Conservation (phyloP, 2,797 vertebrate species). For the Girardinus metallicus region DNA sequence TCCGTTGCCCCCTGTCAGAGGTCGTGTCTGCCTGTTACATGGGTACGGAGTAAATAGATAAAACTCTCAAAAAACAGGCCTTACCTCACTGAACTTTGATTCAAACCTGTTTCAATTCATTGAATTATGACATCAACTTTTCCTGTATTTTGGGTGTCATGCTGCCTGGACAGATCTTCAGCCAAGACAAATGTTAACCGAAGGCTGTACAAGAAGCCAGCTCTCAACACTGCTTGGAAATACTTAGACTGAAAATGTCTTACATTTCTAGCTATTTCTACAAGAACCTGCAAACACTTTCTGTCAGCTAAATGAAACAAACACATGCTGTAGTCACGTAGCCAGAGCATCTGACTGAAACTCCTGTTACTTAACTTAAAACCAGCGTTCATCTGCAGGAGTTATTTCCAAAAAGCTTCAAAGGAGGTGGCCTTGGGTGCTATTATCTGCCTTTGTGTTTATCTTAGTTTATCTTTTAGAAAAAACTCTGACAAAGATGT, state of each 20-base stretch:
- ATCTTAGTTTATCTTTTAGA: constrained; percentile 19
- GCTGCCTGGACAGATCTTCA: neutral
- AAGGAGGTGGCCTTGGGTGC: constrained; percentile 38
- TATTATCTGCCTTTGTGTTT: constrained; percentile 40
- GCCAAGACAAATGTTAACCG: neutral
- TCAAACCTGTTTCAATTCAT: neutral
- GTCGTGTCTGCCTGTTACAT: neutral
- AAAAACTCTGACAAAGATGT: constrained; percentile 11
- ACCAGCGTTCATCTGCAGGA: constrained; percentile 16
- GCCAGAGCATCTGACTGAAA: constrained; percentile 22
- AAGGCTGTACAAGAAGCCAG: neutral
- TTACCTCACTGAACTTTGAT: neutral
- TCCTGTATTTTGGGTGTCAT: neutral
- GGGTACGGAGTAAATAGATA: neutral
- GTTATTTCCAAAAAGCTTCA: constrained; percentile 29
- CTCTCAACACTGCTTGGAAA: neutral
- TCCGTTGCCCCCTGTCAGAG: neutral
- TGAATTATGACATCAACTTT: neutral
- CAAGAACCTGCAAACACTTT: neutral
- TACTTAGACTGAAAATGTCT: neutral
- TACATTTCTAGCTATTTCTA: neutral
- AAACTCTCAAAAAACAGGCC: neutral
- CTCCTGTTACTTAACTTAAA: constrained; percentile 16
- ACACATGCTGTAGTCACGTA: neutral
- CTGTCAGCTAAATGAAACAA: constrained; percentile 1